These are phyloP conservation scores for Drosophila varians DNA, from an alignment of 1,140 invertebrate genomes.

Conservation along the genomic window DNA sequence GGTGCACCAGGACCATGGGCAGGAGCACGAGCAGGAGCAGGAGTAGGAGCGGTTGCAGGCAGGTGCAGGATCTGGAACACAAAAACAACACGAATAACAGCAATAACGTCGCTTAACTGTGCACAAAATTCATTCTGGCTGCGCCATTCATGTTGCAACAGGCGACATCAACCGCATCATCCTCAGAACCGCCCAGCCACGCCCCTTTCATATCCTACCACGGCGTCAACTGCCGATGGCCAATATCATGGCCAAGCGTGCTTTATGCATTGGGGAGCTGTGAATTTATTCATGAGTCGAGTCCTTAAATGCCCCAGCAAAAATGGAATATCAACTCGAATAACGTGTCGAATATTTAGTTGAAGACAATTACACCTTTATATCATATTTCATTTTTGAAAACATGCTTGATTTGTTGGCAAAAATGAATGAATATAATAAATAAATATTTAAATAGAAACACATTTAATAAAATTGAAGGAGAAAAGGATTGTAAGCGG, in stretches of 20 bases:
- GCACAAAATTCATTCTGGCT: slow-evolving; percentile 70
- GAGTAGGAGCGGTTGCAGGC: no score
- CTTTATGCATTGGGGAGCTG: slow-evolving; percentile 36
- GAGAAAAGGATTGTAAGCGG: no score
- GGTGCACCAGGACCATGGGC: slow-evolving; percentile 39
- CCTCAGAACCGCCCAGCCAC: slow-evolving; percentile 4
- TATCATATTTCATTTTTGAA: background rate
- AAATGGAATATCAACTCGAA: slow-evolving; percentile 35
- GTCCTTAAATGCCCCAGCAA: slow-evolving; percentile 23
- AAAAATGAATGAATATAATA: no score
- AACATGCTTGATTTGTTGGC: background rate
- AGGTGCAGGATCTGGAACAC: background rate
- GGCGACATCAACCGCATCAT: slow-evolving; percentile 58
- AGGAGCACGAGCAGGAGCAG: no score
- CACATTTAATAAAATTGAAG: no score
- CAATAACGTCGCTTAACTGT: slow-evolving; percentile 63
- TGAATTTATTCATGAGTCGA: slow-evolving; percentile 42
- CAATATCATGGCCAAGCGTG: slow-evolving; percentile 55
- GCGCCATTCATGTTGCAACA: slow-evolving; percentile 72
- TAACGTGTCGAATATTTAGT: slow-evolving; percentile 36
- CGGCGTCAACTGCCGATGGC: slow-evolving; percentile 31
- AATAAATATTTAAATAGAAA: no score
- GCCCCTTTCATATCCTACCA: background rate
- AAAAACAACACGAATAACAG: slow-evolving; percentile 20
- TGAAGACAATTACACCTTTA: background rate